Base-by-base conservation (phyloP, 2,888 invertebrate genomes). In the Drosophila monieri region DNA sequence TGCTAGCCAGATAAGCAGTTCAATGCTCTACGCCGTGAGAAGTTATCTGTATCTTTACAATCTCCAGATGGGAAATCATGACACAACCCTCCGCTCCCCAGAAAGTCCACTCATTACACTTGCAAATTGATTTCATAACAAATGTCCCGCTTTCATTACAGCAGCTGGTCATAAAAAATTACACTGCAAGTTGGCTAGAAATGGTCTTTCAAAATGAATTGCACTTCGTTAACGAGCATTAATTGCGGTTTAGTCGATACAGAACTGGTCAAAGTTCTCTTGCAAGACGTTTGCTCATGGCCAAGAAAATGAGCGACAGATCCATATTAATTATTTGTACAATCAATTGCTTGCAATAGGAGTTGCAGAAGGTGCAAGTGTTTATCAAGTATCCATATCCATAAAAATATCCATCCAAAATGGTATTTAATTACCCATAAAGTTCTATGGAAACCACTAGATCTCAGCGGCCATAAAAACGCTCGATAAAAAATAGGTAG, bases 1-100 rank as follows among this genome's bases (percentile, higher is more conserved):
- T 46, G 27, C 46, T 64, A 64, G 64, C 64, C 64, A 64, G 64
- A 64, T 62, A 64, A 62, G 46, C 64, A 39, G 64, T 62, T 64
- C 64, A 64, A 64, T 64, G 64, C 64, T 64, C 64, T 64, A 62
- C 64, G 39, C 14, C 39, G 39, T 18, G 46, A 14, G 32, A 37
- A 37, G 18, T 56, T 39, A 37, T 56, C 44, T 21, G 21, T 43
- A 43, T 21, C 21, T 21, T 14, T 32, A 30, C 23, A 21, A n/a
- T 37, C 37, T 39, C 5, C 52, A 39, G 56, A 56, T 56, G 49
- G 6, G n/a, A 51, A 51, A 51, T 51, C 12, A 21, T 52, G 18
- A 4, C 27, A 30, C 53, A 30, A 41, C n/a, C 39, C 10, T 39
- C 5, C 21, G 6, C 30, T 30, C 10, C 27, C 62, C 46, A 52